These are phyloP conservation scores for Etia nguti DNA, from an alignment of 2,113 vertebrate genomes.

Conservation along the genomic window DNA sequence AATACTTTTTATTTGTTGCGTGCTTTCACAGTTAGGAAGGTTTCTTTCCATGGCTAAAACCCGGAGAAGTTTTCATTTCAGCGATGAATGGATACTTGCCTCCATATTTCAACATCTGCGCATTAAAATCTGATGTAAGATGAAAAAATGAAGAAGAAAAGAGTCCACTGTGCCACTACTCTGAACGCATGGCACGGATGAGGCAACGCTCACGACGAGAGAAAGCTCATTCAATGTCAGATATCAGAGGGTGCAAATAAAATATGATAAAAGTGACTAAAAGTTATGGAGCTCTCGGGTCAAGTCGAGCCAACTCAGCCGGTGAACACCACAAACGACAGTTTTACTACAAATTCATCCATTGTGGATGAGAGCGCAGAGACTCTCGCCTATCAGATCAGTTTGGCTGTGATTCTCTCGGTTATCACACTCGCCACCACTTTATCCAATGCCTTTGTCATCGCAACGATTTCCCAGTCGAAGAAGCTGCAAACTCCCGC, in stretches of 20 bases:
- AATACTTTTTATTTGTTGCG: background rate
- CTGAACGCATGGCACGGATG: background rate
- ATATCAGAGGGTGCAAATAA: background rate
- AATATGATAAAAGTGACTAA: slow-evolving; percentile 8
- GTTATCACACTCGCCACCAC: slow-evolving; percentile 89
- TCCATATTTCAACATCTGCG: background rate
- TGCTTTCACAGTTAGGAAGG: background rate
- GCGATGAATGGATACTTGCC: slow-evolving; percentile 15
- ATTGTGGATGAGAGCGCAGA: slow-evolving; percentile 19
- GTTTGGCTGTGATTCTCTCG: slow-evolving; percentile 78
- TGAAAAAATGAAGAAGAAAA: background rate
- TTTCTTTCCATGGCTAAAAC: slow-evolving; percentile 9
- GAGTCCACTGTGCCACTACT: background rate
- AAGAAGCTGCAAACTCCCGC: slow-evolving; percentile 95
- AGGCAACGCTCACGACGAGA: background rate
- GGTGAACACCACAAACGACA: slow-evolving; percentile 57
- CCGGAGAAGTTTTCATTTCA: background rate
- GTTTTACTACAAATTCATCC: slow-evolving; percentile 9
- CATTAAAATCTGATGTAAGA: background rate
- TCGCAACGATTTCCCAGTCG: slow-evolving; percentile 90
- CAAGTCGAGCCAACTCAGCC: slow-evolving; percentile 59
- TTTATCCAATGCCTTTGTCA: slow-evolving; percentile 93
- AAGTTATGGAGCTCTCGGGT: slow-evolving; percentile 76
- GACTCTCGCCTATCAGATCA: slow-evolving; percentile 70
- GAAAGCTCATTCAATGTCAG: background rate